Base-by-base conservation (phyloP, 2,888 invertebrate species). In the Odontomyia ornata region DNA sequence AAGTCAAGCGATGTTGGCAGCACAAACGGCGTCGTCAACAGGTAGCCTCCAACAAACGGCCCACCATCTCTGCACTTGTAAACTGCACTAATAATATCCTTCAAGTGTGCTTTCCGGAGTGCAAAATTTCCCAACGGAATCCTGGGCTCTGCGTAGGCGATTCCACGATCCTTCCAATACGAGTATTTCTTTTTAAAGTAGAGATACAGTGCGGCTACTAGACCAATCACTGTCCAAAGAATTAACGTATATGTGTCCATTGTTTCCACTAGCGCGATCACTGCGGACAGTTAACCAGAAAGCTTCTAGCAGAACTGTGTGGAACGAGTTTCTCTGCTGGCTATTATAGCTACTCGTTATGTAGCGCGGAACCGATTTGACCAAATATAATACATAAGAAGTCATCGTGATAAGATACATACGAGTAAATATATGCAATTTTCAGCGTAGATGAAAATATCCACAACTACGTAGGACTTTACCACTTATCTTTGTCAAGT, bases 1-100 rank as follows among this genome's bases (percentile, higher is more conserved):
- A 86, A 76, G 4, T 87, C 85, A 23, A 85, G 79, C 47, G 85
- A 84, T 5, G 82, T 72, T 0, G 82, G 75, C 3, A 85, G 73
- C 0, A 82, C 73, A 0, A 81, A 80, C n/a, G 81, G 82, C 11
- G 52, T 80, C 0, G 83, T 4, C 72, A 84, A 83, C 0, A 81
- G 80, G 28, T 81, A 85, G 25, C 81, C 80, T 13, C 84, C 82
- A 15, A 81, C 82, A 77, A 81, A 84, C 1, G 82, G 82, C 13
- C 79, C 80, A 1, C 80, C 80, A 0, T 76, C 72, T 23, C 79
- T 81, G 13, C 81, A 82, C 36, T 78, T 77, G 0, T 64, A 84
- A 9, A 82, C 76, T 23, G 64, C 56, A n/a, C 47, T 28, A 23
- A 77, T 46, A 13, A 78, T 15, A 36, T 78, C 73, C 21, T 79